Base-by-base conservation (phyloP, 2,113 vertebrate species). In the Scomber scombrus region DNA sequence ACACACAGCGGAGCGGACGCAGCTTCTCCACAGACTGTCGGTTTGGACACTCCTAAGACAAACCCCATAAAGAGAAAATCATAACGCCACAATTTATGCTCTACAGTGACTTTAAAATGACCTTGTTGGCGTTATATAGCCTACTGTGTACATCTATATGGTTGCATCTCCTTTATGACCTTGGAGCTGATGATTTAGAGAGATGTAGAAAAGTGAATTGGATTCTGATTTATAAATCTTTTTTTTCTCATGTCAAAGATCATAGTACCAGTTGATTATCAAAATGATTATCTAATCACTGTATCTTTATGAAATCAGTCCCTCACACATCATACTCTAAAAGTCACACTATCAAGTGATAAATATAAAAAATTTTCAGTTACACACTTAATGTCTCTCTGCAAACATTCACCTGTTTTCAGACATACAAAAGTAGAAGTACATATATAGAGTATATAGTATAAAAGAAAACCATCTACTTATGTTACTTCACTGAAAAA, bases 31-130 rank as follows among this genome's bases (percentile, higher is more conserved):
- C 49, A 26, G 52, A 3, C 43, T 61, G 60, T 11, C 18, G 40
- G 66, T 47, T 68, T 67, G 65, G 56, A 57, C 68, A 3, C 65
- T 71, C 52, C 62, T 70, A 19, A 63, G 69, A 64, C 21, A 82
- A 47, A 62, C 69, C 61, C 23, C 6, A 19, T 43, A 0, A 16
- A 5, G n/a, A 21, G 19, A 14, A 19, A 49, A 40, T 19, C 19
- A 14, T 2, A 19, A 11, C 23, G 50, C 1, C 50, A 29, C 21
- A 29, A 16, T 76, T 0, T 49, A 11, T 26, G 0, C 16, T 14
- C 23, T 15, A 40, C 21, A 12, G 11, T n/a, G 49, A 64, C n/a
- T 57, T 23, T 43, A 13, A 11, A 43, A 50, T 71, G 43, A 46
- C 23, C 60, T 47, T 19, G 40, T 5, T 50, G n/a, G 21, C 43